Evolutionary conservation across 2,888 invertebrate genomes (phyloP).

Genomic region (Gymnosoma rotundatum): DNA sequence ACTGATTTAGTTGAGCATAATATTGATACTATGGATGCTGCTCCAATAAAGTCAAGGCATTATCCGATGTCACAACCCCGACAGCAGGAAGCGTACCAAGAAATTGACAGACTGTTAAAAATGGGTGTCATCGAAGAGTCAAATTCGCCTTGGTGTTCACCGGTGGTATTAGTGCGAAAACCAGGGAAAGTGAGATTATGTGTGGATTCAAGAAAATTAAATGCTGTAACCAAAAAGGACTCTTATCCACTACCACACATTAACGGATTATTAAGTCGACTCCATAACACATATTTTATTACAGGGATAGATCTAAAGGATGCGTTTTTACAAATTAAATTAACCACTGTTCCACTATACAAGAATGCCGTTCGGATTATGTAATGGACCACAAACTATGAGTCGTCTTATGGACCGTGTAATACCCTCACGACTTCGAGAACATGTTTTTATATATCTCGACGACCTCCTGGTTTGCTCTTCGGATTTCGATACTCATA

Average conservation of each 20-base stretch:
- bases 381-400: neutral
- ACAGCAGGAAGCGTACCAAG: slow-evolving; percentile 44
- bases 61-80: slow-evolving; percentile 58
- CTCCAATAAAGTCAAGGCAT: slow-evolving; percentile 18
- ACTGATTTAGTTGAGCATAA: slow-evolving; percentile 2
- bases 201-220: slow-evolving; percentile 5
- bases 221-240: no score
- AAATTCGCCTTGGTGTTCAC: slow-evolving; percentile 39
- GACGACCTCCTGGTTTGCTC: no score
- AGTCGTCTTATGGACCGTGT: no score
- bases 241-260: no score
- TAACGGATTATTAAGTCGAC: no score
- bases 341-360: slow-evolving; percentile 56
- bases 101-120: slow-evolving; percentile 43
- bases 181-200: slow-evolving; percentile 14
- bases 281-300: neutral
- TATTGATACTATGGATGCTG: neutral
- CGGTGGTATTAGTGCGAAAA: slow-evolving; percentile 11
- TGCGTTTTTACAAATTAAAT: neutral
- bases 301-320: no score
- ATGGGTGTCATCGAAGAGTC: slow-evolving; percentile 56
- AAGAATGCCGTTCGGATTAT: slow-evolving; percentile 60
- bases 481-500: no score
- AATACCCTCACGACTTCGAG: no score
- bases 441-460: no score